phyloP scores from a whole-genome alignment of 2,888 invertebrate species.

The Ellobium chinense region DNA sequence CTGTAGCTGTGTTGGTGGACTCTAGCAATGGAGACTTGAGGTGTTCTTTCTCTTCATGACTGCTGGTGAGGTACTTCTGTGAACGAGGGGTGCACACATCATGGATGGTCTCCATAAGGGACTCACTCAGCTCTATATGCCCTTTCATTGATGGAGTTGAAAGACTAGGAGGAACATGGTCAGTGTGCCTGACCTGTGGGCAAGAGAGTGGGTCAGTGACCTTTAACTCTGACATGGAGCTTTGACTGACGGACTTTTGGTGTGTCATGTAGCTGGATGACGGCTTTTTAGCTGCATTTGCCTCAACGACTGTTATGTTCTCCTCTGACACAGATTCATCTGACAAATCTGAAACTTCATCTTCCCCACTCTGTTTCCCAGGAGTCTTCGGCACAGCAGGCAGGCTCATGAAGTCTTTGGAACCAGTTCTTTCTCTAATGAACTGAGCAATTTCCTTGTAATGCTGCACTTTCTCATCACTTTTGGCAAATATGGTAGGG shows the following conservation, averaged over 20 bases:
- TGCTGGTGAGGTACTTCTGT: slow-evolving; percentile 24
- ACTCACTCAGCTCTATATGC: slow-evolving; percentile 52
- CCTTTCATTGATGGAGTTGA: slow-evolving; percentile 46
- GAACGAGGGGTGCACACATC: slow-evolving; percentile 58
- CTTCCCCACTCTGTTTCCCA: too few species aligned
- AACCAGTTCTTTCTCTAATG: slow-evolving; percentile 34
- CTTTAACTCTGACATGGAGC: too few species aligned
- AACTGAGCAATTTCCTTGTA: slow-evolving; percentile 19
- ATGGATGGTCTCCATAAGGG: slow-evolving; percentile 59
- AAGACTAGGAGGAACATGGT: not conserved
- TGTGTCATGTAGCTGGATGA: too few species aligned
- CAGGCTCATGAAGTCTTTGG: not conserved
- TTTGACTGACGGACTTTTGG: too few species aligned
- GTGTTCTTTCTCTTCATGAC: not conserved
- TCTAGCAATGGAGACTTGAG: slow-evolving; percentile 42
- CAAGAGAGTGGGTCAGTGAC: too few species aligned
- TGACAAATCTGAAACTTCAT: too few species aligned
- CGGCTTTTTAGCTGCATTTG: too few species aligned
- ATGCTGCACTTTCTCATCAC: slow-evolving; percentile 41
- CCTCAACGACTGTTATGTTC: too few species aligned
- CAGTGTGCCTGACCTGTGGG: too few species aligned
- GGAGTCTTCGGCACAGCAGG: too few species aligned
- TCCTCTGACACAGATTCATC: too few species aligned
- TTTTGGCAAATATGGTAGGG: slow-evolving; percentile 68
- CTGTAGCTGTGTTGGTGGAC: slow-evolving; percentile 44